phyloP scores from a whole-genome alignment of 2,797 vertebrate species.

The Gephyroberyx darwinii region DNA sequence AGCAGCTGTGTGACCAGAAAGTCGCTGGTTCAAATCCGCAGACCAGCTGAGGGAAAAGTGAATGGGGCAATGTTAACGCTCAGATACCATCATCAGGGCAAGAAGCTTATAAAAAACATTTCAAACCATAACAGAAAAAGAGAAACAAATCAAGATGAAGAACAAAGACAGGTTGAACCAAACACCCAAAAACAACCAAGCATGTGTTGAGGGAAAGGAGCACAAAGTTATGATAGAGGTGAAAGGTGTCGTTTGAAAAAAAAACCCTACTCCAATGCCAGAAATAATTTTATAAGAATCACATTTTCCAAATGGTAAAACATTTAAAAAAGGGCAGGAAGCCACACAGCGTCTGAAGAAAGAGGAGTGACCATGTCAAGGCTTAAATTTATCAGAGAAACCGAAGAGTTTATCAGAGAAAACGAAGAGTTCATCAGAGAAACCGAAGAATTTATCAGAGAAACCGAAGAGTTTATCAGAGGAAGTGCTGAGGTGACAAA shows the following conservation, averaged over 20 bases:
- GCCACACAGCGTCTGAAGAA: not conserved
- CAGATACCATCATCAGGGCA: not conserved
- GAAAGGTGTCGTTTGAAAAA: not conserved
- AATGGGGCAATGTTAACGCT: not conserved
- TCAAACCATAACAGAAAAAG: too few species aligned
- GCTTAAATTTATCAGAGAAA: too few species aligned
- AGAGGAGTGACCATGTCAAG: too few species aligned
- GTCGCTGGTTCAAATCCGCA: conserved; percentile 28
- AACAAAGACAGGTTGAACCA: not conserved
- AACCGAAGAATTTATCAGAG: too few species aligned
- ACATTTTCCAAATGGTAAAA: not conserved
- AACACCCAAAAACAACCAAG: too few species aligned
- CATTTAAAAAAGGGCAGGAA: not conserved
- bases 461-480: too few species aligned
- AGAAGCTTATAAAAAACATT: too few species aligned
- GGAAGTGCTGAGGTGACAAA: not conserved
- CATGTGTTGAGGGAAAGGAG: too few species aligned
- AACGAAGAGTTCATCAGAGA: too few species aligned
- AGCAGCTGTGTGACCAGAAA: conserved; percentile 22
- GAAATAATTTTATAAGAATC: not conserved
- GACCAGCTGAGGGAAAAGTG: conserved; percentile 38
- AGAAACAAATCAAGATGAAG: too few species aligned
- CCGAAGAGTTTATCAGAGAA: too few species aligned
- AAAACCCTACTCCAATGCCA: not conserved
- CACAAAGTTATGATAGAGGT: too few species aligned